These are phyloP conservation scores for Eulemur albifrons DNA, from an alignment of 2,797 vertebrate genomes.

Conservation along the genomic window DNA sequence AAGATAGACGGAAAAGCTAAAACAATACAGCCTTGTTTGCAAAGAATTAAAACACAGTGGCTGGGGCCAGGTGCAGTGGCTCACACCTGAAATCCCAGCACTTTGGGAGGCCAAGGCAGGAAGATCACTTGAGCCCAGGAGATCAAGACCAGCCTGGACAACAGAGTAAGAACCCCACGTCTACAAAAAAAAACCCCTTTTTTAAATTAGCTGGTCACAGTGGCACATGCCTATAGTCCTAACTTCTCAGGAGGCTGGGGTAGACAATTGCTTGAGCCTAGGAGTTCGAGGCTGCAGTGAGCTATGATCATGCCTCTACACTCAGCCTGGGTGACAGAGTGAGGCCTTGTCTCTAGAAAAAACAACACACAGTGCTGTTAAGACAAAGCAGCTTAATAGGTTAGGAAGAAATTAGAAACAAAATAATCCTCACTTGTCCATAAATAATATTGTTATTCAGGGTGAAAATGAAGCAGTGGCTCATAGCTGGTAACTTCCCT, in stretches of 20 bases:
- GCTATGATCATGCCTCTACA: not conserved
- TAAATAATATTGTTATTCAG: slow-evolving; percentile 8
- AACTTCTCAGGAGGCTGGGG: not conserved
- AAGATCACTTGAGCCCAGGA: not conserved
- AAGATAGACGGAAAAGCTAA: not conserved
- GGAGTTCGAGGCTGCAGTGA: not conserved
- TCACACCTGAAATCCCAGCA: not conserved
- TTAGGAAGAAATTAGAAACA: slow-evolving; percentile 12
- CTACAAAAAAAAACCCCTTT: not conserved
- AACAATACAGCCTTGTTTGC: not conserved
- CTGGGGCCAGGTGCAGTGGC: not conserved
- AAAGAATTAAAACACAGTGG: not conserved
- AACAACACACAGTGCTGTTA: not conserved
- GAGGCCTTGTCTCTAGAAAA: not conserved
- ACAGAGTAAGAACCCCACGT: not conserved
- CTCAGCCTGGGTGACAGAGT: not conserved
- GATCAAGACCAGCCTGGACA: not conserved
- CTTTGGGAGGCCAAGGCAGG: not conserved
- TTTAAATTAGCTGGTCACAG: not conserved
- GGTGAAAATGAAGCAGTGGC: not conserved
- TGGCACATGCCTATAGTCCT: not conserved
- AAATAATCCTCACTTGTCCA: not conserved
- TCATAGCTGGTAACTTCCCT: not conserved
- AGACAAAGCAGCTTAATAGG: not conserved
- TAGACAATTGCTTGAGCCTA: not conserved